A percentile compares a stretch with the other conserved stretches of the same genome.
Conservation (phyloP, 2,888 invertebrate species). For the Myopa testacea region DNA sequence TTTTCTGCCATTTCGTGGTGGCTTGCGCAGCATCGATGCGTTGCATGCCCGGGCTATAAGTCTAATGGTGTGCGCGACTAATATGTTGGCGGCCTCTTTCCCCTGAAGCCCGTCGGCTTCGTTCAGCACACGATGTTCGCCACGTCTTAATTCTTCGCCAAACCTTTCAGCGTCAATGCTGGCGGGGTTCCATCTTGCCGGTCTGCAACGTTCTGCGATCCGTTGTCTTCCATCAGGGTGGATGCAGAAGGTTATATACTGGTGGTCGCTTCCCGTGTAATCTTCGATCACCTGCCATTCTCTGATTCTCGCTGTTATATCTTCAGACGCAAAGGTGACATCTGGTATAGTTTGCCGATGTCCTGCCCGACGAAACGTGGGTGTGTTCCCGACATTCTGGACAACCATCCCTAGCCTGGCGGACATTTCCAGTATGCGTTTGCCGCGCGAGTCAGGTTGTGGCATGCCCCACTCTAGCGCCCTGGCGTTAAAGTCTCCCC, state of each 20-base stretch:
- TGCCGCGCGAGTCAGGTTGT: neutral
- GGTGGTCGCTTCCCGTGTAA: neutral
- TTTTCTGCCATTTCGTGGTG: neutral
- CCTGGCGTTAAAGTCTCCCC: neutral
- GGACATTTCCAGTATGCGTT: neutral
- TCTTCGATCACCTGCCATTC: conserved; percentile 1
- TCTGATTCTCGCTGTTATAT: neutral
- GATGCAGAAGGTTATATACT: neutral
- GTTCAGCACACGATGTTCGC: neutral
- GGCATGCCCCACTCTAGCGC: neutral
- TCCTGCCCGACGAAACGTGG: neutral
- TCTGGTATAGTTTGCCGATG: neutral
- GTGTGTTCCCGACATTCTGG: neutral
- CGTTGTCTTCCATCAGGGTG: neutral
- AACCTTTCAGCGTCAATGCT: neutral
- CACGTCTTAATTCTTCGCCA: neutral
- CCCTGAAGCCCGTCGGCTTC: neutral
- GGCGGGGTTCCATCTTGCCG: neutral
- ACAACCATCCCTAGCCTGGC: neutral
- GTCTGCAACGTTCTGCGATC: neutral
- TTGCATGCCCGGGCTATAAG: neutral
- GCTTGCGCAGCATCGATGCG: neutral
- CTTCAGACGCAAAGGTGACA: neutral
- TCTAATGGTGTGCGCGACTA: neutral
- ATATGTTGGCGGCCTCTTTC: neutral